Conservation (phyloP, 2,797 vertebrate species). For the Brachyrhaphis roseni region DNA sequence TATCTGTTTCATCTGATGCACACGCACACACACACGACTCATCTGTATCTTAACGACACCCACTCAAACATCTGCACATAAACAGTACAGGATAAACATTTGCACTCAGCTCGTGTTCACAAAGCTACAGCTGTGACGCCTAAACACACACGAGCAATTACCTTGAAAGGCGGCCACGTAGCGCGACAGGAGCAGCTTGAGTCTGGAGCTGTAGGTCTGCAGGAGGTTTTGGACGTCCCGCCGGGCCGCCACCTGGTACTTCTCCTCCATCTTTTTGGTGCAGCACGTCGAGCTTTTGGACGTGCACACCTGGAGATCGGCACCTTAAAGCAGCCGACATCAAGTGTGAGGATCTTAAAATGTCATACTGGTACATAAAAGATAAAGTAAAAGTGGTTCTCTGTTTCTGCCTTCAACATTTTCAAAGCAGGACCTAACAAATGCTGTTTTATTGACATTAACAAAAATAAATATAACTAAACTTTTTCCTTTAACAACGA, state of each 20-base stretch:
- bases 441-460: neutral
- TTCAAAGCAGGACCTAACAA: neutral
- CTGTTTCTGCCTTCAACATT: neutral
- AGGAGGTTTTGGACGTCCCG: conserved; percentile 86
- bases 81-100: conserved; percentile 37
- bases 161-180: conserved; percentile 91
- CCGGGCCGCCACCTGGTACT: conserved; percentile 83
- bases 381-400: neutral
- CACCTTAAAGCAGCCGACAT: conserved; percentile 70
- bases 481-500: neutral
- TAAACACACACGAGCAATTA: conserved; percentile 52
- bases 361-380: neutral
- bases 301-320: conserved; percentile 87
- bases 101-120: conserved; percentile 1
- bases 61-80: conserved; percentile 46
- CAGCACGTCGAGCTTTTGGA: conserved; percentile 86
- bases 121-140: conserved; percentile 4
- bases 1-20: conserved; percentile 60
- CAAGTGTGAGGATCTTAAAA: conserved; percentile 6
- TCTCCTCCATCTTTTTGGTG: conserved; percentile 90
- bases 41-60: conserved; percentile 56
- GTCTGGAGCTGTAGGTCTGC: conserved; percentile 82
- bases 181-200: conserved; percentile 86
- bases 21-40: conserved; percentile 36
- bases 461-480: neutral